Percentiles rank a stretch among this genome's conserved stretches.
Evolutionary conservation across 2,113 vertebrate species (phyloP).

Genomic region (Pollimyrus isidori): DNA sequence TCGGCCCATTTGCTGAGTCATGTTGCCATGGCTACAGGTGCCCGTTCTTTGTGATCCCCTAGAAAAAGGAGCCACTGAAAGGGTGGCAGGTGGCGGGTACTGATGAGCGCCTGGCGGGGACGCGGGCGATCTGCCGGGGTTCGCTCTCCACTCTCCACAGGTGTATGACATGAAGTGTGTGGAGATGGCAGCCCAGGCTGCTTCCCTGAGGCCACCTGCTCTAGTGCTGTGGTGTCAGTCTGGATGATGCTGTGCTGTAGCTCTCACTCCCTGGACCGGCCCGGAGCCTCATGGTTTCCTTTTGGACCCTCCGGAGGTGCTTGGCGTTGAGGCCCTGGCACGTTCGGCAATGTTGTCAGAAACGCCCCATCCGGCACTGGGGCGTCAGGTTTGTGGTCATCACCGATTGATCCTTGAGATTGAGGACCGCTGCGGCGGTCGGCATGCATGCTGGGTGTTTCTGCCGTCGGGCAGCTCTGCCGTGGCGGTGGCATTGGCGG

Average conservation of each 20-base stretch:
- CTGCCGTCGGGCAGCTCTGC: no score
- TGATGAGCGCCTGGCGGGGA: neutral
- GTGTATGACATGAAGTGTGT: neutral
- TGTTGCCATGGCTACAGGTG: slow-evolving; percentile 24
- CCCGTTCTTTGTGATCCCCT: slow-evolving; percentile 18
- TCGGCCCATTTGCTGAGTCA: neutral
- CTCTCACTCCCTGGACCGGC: neutral
- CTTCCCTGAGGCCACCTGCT: neutral
- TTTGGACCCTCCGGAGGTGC: neutral
- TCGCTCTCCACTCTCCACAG: neutral
- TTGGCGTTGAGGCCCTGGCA: neutral
- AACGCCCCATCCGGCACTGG: neutral
- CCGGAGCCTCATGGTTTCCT: neutral
- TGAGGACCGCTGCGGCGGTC: no score
- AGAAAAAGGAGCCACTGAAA: slow-evolving; percentile 15
- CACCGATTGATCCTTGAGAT: neutral
- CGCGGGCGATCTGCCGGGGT: neutral
- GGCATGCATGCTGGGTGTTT: no score
- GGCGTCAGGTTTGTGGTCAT: neutral
- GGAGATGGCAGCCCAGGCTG: neutral
- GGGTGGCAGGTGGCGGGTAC: neutral
- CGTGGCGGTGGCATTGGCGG: no score
- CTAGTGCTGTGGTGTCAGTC: neutral
- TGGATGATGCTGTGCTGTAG: neutral
- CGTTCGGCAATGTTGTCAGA: neutral